phyloP scores from a whole-genome alignment of 2,797 vertebrate genomes.

The Tarsius wallacei region DNA sequence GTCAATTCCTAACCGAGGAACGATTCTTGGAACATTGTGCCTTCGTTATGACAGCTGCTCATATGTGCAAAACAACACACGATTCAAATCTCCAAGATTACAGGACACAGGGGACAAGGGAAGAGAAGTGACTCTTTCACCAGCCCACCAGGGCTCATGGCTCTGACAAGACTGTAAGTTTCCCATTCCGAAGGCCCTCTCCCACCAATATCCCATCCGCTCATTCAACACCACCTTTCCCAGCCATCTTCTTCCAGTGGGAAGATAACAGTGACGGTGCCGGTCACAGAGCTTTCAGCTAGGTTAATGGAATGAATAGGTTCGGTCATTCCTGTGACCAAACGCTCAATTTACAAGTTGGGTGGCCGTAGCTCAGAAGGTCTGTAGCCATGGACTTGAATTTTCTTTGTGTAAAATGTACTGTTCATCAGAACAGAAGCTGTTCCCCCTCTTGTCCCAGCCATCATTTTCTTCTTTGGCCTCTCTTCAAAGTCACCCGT shows the following conservation, averaged over 20 bases:
- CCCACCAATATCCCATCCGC: not conserved
- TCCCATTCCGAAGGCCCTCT: not conserved
- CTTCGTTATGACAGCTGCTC: constrained; percentile 68
- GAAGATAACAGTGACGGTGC: not conserved
- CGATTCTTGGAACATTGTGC: constrained; percentile 35
- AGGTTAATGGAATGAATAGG: not conserved
- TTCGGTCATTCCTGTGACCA: not conserved
- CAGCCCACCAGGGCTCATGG: not conserved
- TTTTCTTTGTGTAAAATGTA: constrained; percentile 19
- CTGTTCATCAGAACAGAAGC: not conserved
- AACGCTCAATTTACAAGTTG: not conserved
- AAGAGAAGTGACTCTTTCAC: not conserved
- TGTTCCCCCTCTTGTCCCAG: not conserved
- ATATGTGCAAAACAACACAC: constrained; percentile 57
- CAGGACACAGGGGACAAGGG: not conserved
- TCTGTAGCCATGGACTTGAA: not conserved
- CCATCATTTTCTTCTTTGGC: not conserved
- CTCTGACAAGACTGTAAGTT: not conserved
- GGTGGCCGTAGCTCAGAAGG: not conserved
- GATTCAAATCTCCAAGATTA: constrained; percentile 29
- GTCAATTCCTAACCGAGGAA: constrained; percentile 36
- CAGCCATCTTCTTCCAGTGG: not conserved
- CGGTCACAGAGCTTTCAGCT: not conserved
- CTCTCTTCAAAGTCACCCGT: not conserved
- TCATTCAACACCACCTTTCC: not conserved